Percentiles rank a stretch among this genome's conserved stretches.
phyloP scores from a whole-genome alignment of 2,888 invertebrate genomes.

The Diaprepes abbreviatus region DNA sequence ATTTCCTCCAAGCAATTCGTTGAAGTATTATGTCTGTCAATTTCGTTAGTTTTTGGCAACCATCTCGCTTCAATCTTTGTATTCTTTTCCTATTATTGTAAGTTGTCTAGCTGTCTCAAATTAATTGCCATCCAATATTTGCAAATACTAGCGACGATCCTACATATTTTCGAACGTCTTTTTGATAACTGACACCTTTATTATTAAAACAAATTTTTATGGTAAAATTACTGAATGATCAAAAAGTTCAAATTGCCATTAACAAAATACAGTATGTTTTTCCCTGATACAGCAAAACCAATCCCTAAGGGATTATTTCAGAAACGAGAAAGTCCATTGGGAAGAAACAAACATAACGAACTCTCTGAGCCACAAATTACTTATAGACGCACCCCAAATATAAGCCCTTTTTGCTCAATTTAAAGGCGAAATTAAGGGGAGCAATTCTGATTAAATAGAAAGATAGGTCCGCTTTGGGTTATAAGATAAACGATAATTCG shows the following conservation, averaged over 20 bases:
- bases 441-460: slow-evolving; percentile 16
- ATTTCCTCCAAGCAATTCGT: too few relatives aligned
- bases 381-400: slow-evolving; percentile 13
- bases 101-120: too few relatives aligned
- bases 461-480: slow-evolving; percentile 12
- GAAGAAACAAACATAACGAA: slow-evolving; percentile 8
- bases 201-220: too few relatives aligned
- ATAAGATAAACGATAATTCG: slow-evolving; percentile 16
- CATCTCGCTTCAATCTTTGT: too few relatives aligned
- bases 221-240: too few relatives aligned
- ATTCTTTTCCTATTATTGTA: too few relatives aligned
- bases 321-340: not conserved
- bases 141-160: too few relatives aligned
- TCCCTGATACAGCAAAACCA: not conserved
- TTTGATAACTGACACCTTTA: too few relatives aligned
- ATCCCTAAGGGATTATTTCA: slow-evolving; percentile 1
- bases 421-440: slow-evolving; percentile 16
- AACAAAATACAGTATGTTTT: not conserved
- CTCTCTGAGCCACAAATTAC: slow-evolving; percentile 16
- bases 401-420: slow-evolving; percentile 15
- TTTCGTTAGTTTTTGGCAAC: too few relatives aligned
- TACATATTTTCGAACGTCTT: too few relatives aligned
- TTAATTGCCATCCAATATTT: too few relatives aligned
- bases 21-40: too few relatives aligned
- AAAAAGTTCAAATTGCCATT: not conserved